Evolutionary conservation across 2,113 vertebrate genomes (phyloP), one percentile per base, ranked within the genome.

Genomic region (Thalassarche chlororhynchos): DNA sequence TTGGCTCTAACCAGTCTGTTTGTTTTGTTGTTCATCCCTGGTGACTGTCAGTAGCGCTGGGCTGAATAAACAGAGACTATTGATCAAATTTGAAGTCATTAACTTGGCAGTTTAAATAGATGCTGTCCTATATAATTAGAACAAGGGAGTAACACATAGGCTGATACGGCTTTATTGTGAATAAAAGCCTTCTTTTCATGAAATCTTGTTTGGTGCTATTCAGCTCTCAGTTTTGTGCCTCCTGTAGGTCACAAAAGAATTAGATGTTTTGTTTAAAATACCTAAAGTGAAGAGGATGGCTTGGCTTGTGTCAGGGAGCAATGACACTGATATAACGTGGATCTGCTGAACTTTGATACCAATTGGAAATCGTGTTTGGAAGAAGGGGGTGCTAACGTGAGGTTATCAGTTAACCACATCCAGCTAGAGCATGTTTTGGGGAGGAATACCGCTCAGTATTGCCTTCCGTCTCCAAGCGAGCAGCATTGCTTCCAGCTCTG

Each of bases 21-120:
- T 96, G 83, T 95, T 96, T 97, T 97, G 93, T 94, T 95, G 52
- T 95, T 96, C 96, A 93, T 93, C 95, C 70, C 92, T 91, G 85
- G 76, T 89, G 93, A 95, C 95, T 55, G 92, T 97, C 96, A 97
- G 89, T 95, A 88, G 93, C 66, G 13, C 93, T 84, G 90, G 81
- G 72, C 94, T 95, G 89, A 96, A 96, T 86, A 98, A 98, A 98
- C 96, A 94, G 93, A 93, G 90, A 87, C 96, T 97, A 92, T 94
- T 96, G 94, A 97, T 98, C 95, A 96, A 82, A 94, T 91, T 95
- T 96, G 96, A 97, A 97, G 92, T 98, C 95, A 96, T 98, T 97
- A 97, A 91, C 88, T 95, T 95, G 87, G 90, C 88, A 93, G 75
- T 95, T 97, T 78, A 98, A 98, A 96, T 95, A 93, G 92, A 97